Evolutionary conservation across 1,140 invertebrate genomes (phyloP).

Genomic region (Scaptodrosophila lebanonensis): DNA sequence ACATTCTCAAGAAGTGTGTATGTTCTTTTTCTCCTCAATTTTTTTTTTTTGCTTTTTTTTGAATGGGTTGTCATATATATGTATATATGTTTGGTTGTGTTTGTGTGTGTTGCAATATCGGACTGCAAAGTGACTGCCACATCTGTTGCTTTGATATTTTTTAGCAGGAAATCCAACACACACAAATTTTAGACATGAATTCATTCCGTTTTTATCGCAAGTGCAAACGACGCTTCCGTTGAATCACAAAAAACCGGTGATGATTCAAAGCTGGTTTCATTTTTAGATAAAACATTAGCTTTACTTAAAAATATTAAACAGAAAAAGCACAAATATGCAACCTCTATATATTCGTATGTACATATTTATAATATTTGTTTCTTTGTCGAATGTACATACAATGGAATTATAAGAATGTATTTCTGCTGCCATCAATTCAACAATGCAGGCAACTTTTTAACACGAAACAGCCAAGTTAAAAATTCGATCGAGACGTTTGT

Average conservation of each 20-base stretch:
- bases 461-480: too few species aligned
- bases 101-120: slow-evolving; percentile 55
- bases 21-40: too few species aligned
- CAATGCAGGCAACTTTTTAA: too few species aligned
- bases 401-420: too few species aligned
- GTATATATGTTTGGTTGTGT: too few species aligned
- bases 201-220: slow-evolving; percentile 31
- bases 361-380: slow-evolving; percentile 10
- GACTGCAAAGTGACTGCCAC: slow-evolving; percentile 18
- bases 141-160: slow-evolving; percentile 32
- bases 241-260: too few species aligned
- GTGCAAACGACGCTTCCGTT: slow-evolving; percentile 36
- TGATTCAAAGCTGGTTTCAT: slow-evolving; percentile 5
- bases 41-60: slow-evolving; percentile 45
- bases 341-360: neutral
- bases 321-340: slow-evolving; percentile 3
- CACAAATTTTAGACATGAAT: slow-evolving; percentile 2
- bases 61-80: too few species aligned
- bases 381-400: neutral
- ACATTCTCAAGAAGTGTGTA: slow-evolving; percentile 65
- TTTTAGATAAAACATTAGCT: slow-evolving; percentile 6
- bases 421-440: too few species aligned
- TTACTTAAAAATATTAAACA: slow-evolving; percentile 2
- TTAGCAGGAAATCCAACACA: slow-evolving; percentile 40
- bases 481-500: too few species aligned